Evolutionary conservation across 2,888 invertebrate genomes (phyloP).

Genomic region (Calameuta idolon): DNA sequence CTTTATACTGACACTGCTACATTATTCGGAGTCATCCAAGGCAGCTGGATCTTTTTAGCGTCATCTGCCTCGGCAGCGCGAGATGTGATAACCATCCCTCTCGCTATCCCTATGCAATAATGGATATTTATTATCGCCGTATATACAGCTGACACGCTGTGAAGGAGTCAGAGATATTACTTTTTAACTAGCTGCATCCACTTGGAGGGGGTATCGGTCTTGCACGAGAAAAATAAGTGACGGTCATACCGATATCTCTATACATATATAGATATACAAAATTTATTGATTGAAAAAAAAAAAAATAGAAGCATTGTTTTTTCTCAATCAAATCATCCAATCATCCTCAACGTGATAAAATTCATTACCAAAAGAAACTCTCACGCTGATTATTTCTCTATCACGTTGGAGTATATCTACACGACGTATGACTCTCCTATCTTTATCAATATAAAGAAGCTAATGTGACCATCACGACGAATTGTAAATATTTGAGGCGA

Average conservation of each 20-base stretch:
- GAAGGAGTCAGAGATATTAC: conserved; percentile 15
- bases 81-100: conserved; percentile 64
- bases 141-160: conserved; percentile 48
- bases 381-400: conserved; percentile 3
- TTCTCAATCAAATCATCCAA: background rate
- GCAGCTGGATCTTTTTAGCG: conserved; percentile 62
- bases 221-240: background rate
- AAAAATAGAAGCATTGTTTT: background rate
- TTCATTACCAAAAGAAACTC: conserved; percentile 6
- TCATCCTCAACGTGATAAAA: background rate
- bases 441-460: background rate
- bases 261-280: background rate
- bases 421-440: background rate
- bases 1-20: background rate
- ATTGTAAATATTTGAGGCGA: conserved; percentile 24
- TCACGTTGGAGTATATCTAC: background rate
- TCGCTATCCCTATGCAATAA: conserved; percentile 51
- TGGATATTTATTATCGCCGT: conserved; percentile 64
- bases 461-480: background rate
- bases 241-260: background rate
- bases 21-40: conserved; percentile 49
- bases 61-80: conserved; percentile 62
- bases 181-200: conserved; percentile 3
- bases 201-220: background rate
- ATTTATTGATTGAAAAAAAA: background rate